phyloP scores from a whole-genome alignment of 2,888 invertebrate species.

The Oithona nana region DNA sequence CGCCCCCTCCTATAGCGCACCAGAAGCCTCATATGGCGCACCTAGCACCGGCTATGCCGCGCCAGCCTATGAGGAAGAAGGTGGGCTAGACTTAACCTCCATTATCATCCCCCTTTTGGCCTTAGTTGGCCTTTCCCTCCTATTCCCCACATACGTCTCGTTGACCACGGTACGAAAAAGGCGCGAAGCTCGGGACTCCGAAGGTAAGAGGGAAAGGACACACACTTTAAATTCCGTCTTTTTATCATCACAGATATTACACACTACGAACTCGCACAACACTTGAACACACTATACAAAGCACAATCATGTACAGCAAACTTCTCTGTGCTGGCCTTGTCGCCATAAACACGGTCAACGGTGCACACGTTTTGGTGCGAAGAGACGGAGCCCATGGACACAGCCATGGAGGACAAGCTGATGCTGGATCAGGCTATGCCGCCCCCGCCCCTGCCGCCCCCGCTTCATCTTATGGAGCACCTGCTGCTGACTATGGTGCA shows the following conservation, averaged over 20 bases:
- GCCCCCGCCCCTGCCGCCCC: conserved; percentile 2
- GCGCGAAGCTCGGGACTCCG: not conserved
- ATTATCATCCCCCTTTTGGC: conserved; percentile 11
- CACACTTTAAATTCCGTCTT: not conserved
- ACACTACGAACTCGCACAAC: not conserved
- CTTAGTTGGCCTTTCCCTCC: conserved; percentile 11
- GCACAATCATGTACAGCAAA: not conserved
- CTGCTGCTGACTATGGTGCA: not conserved
- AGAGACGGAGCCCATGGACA: conserved; percentile 1
- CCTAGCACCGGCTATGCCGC: conserved; percentile 4
- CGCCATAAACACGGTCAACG: not conserved
- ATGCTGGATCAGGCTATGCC: not conserved
- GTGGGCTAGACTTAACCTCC: conserved; percentile 9
- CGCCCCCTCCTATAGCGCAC: conserved; percentile 8
- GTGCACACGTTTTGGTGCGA: not conserved
- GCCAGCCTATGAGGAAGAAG: conserved; percentile 4
- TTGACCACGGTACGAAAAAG: conserved; percentile 11
- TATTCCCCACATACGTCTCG: conserved; percentile 13
- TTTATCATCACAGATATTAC: no score
- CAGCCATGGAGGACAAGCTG: not conserved
- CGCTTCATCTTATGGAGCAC: not conserved
- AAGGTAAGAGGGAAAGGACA: not conserved
- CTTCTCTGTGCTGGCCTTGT: not conserved
- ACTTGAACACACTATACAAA: not conserved
- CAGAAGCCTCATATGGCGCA: conserved; percentile 4